These are phyloP conservation scores for Rosalia funebris DNA, from an alignment of 2,888 invertebrate genomes.

Conservation along the genomic window DNA sequence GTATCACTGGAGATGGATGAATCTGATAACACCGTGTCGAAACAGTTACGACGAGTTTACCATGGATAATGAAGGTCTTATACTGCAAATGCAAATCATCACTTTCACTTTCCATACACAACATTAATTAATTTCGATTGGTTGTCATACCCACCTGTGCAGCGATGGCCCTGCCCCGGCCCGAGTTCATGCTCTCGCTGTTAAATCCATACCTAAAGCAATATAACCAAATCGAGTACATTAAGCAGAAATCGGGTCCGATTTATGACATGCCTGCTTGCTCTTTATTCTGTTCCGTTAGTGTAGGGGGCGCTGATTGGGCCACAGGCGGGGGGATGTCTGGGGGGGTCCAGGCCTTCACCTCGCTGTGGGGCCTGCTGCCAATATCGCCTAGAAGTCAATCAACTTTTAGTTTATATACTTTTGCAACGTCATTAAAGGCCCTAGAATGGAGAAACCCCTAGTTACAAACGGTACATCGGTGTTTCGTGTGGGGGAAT, in stretches of 20 bases:
- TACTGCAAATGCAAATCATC: conserved; percentile 35
- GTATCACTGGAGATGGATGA: conserved; percentile 22
- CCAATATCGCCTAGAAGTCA: conserved; percentile 75
- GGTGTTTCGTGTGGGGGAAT: no score
- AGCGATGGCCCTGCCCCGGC: conserved; percentile 58
- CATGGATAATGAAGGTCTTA: conserved; percentile 41
- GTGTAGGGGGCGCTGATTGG: conserved; percentile 75
- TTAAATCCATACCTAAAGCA: conserved; percentile 64
- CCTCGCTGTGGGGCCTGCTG: conserved; percentile 89
- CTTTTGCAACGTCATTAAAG: no score
- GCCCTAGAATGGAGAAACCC: no score
- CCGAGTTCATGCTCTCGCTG: conserved; percentile 60
- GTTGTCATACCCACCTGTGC: conserved; percentile 60
- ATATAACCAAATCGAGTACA: conserved; percentile 62
- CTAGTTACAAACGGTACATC: no score
- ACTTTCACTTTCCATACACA: conserved; percentile 3
- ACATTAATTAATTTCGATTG: no score
- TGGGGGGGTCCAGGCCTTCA: conserved; percentile 79
- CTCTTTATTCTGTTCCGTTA: conserved; percentile 70
- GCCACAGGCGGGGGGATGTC: conserved; percentile 72
- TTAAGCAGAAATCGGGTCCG: conserved; percentile 61
- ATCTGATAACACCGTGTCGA: conserved; percentile 5
- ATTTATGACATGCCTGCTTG: conserved; percentile 63
- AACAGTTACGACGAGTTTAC: conserved; percentile 21
- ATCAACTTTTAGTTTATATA: conserved; percentile 6